Evolutionary conservation across 2,888 invertebrate genomes (phyloP).

Genomic region (Sinodicranocentrus sp.): DNA sequence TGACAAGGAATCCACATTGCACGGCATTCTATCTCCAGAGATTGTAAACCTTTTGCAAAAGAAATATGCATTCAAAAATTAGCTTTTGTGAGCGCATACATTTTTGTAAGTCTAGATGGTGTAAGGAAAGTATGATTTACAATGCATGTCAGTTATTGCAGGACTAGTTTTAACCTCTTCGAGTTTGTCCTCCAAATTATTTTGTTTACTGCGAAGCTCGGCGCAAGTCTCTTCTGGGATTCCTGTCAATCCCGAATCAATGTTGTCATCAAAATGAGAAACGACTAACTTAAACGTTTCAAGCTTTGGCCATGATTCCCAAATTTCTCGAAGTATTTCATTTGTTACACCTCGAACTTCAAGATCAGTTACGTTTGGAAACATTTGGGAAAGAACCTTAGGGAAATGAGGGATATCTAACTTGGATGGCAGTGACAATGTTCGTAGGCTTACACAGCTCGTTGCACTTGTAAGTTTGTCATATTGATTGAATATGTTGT

Average conservation of each 20-base stretch:
- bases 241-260: conserved; percentile 71
- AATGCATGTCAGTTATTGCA: conserved; percentile 56
- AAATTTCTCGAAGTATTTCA: conserved; percentile 65
- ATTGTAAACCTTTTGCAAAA: conserved; percentile 63
- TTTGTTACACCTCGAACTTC: conserved; percentile 67
- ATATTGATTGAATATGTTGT: conserved; percentile 47
- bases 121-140: conserved; percentile 33
- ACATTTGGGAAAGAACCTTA: conserved; percentile 37
- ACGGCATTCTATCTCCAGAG: conserved; percentile 63
- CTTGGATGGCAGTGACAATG: conserved; percentile 64
- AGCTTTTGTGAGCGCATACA: too few relatives aligned
- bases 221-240: conserved; percentile 53
- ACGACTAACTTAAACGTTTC: conserved; percentile 59
- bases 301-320: conserved; percentile 65
- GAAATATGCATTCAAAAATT: too few relatives aligned
- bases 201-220: conserved; percentile 42
- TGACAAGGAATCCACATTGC: conserved; percentile 68
- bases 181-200: background rate
- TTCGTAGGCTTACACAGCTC: conserved; percentile 29
- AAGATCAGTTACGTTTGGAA: conserved; percentile 67
- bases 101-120: too few relatives aligned
- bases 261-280: conserved; percentile 69
- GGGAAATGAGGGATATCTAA: conserved; percentile 64
- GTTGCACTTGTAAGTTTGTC: conserved; percentile 10
- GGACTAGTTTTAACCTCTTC: conserved; percentile 47